Evolutionary conservation across 2,888 invertebrate species (phyloP), one percentile per base, ranked within the genome.

Genomic region (Yponomeuta cagnagella): DNA sequence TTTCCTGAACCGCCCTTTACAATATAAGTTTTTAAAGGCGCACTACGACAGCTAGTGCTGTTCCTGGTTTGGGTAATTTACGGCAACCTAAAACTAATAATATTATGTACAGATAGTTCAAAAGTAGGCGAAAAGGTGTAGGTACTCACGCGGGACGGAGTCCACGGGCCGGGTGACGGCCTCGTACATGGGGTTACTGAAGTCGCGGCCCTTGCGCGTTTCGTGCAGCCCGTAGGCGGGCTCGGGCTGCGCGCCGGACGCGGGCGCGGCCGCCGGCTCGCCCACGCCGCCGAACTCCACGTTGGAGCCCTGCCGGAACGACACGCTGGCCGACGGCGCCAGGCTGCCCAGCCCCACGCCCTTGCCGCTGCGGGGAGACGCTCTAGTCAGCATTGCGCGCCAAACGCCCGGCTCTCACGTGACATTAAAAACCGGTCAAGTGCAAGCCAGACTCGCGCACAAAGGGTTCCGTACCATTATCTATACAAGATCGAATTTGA

Each of bases 121-220:
- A 43, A 43, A 43, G 43, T 43, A 43, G 1, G 43, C 33, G 33
- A 4, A 33, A 33, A 33, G 33, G 2, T 43, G 8, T 23, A 23
- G 23, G 23, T 43, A 43, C 43, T 43, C 43, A 43, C 43, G 43
- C 43, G 43, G 43, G 43, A 43, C 43, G 43, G 43, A 43, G 43
- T 43, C 33, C 85, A 82, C 12, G 80, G 82, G 74, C 93, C 94
- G 70, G 94, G 95, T 95, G 71, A 96, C 96, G 69, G 97, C 97
- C 82, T 99, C 99, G 88, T 99, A 99, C 97, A 99, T 98, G 69
- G 99, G 99, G 92, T 99, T 99, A 81, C 97, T 96, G 93, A 99
- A 99, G 89, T 99, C 98, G 70, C 98, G 93, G 72, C 95, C 95
- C 86, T 97, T 97, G 76, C 95, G 94, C 52, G 81, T 94, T 74